Base-by-base conservation (phyloP, 53 echinoderm and acorn worm genomes). In the Astropecten irregularis region DNA sequence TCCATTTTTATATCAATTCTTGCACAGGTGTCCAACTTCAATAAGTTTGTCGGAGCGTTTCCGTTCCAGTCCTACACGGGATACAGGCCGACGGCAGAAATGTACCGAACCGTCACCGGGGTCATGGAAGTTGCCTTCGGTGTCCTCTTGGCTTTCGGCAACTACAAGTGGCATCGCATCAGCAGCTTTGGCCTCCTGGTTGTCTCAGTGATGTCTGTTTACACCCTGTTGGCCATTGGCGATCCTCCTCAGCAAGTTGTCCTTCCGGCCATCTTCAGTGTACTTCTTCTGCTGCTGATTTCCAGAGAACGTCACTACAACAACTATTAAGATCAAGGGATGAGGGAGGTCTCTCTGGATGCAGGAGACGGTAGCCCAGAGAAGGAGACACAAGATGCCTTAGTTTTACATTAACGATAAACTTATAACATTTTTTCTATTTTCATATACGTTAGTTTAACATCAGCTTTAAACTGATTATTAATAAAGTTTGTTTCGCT, bases 61-160 rank as follows among this genome's bases (percentile, higher is more conserved):
- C 93, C 93, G 5, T 49, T 90, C 10, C 66, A 90, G 30, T 52
- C 73, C 33, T 52, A 26, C 33, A 34, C 85, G 3, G 88, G 88
- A 4, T 57, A 88, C 63, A 27, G 66, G 54, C 76, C 73, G 13
- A 29, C 82, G 19, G 71, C 89, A 4, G 77, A 91, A 10, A 15
- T 88, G 49, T 94, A 88, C 77, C 70, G 91, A 1, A 31, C 91
- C 0, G 47, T 91, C 3, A 51, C 88, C 0, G 94, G 91, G 0
- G 82, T 84, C 6, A 6, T 73, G 0, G 94, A 94, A 40, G 22
- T 88, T 16, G 20, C 49, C 25, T 46, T 82, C 1, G 94, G 94
- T 25, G 54, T 49, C 0, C 66, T 94, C 36, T 59, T 94, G 36
- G 88, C 91, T 1, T 88, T 88, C 35, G 94, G 94, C 16, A 82